These are phyloP conservation scores for Trematocara stigmaticum DNA, from an alignment of 2,113 vertebrate genomes.

Conservation along the genomic window DNA sequence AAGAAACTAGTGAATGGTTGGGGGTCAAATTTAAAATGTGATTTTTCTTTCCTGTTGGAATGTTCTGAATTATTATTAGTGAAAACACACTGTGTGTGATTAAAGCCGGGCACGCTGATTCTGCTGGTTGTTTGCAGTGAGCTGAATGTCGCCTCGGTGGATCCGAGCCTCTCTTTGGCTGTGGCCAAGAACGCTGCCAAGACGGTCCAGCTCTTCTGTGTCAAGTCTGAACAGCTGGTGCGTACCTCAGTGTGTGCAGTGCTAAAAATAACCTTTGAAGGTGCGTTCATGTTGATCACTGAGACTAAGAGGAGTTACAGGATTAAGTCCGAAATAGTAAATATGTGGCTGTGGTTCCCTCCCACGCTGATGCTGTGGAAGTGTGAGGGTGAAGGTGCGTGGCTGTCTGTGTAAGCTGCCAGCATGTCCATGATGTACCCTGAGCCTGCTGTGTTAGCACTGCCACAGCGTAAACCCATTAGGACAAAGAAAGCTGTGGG, in stretches of 20 bases:
- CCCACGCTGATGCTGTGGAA: not conserved
- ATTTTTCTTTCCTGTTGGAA: not conserved
- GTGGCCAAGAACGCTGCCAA: slow-evolving; percentile 94
- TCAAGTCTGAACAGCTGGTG: slow-evolving; percentile 97
- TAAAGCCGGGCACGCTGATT: not conserved
- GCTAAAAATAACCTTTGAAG: not conserved
- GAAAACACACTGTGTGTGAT: rapidly evolving
- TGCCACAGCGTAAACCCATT: not conserved
- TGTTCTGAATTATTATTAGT: not conserved
- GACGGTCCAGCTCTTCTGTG: slow-evolving; percentile 90
- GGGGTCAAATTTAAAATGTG: not conserved
- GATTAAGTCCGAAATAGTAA: not conserved
- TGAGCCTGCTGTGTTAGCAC: not conserved
- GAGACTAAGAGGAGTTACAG: not conserved
- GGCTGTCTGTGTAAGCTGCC: not conserved
- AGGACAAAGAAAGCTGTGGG: not conserved
- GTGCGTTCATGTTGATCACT: not conserved
- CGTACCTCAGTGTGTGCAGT: slow-evolving; percentile 25
- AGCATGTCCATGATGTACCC: not conserved
- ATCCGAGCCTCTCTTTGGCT: slow-evolving; percentile 83
- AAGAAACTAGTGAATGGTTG: not conserved
- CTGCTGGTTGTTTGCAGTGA: slow-evolving; percentile 74
- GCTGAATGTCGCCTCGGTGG: slow-evolving; percentile 91
- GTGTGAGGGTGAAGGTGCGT: not conserved
- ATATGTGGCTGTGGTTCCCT: not conserved